These are phyloP conservation scores for Drosophila anomelani DNA, from an alignment of 2,888 invertebrate species.

Conservation along the genomic window DNA sequence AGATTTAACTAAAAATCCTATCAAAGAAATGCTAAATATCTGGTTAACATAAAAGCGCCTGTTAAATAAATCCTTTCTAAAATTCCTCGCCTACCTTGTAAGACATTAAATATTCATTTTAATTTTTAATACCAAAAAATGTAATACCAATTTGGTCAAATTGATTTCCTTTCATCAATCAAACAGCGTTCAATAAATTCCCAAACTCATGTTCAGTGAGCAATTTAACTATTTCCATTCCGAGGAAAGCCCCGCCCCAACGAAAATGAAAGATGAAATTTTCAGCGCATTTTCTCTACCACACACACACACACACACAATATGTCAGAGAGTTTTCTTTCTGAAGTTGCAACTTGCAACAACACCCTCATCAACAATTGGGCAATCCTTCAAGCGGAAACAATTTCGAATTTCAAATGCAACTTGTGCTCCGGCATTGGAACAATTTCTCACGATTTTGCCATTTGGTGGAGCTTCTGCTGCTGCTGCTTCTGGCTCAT, in stretches of 20 bases:
- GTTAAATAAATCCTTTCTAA: neutral
- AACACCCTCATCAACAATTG: constrained; percentile 37
- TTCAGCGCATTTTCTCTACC: constrained; percentile 22
- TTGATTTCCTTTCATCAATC: constrained; percentile 27
- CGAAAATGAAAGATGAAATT: constrained; percentile 25
- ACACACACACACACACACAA: neutral
- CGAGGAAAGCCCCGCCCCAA: constrained; percentile 16
- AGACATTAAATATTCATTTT: neutral
- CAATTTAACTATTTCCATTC: constrained; percentile 34
- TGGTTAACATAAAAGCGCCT: neutral
- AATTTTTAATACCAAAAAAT: neutral
- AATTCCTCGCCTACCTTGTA: too few relatives aligned
- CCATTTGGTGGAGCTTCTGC: constrained; percentile 41
- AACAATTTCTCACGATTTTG: constrained; percentile 72
- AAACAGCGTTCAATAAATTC: constrained; percentile 15
- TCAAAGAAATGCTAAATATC: neutral
- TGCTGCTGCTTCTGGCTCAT: constrained; percentile 58
- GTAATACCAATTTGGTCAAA: constrained; percentile 7
- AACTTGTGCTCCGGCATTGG: constrained; percentile 30
- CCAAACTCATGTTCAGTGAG: constrained; percentile 36
- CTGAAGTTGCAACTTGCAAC: constrained; percentile 7
- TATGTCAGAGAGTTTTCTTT: constrained; percentile 21
- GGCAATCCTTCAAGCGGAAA: constrained; percentile 47
- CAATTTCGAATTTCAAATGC: constrained; percentile 45
- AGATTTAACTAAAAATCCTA: neutral